phyloP scores from a whole-genome alignment of 2,113 vertebrate genomes.

The Ceyx melanurus region DNA sequence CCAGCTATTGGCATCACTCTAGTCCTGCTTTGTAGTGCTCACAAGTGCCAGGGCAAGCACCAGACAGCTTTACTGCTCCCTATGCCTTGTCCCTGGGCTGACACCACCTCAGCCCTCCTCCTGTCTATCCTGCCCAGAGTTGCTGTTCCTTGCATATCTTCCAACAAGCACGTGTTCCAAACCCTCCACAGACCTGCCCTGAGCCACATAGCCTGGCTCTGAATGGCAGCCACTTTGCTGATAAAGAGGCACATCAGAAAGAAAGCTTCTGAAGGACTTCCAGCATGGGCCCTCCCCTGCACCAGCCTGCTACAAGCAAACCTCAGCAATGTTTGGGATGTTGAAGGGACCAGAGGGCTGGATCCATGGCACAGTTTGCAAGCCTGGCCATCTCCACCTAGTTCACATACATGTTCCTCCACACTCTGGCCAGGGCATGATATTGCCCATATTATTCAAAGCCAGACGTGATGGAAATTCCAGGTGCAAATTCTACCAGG shows the following conservation, averaged over 20 bases:
- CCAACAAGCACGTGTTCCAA: background rate
- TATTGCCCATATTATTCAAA: background rate
- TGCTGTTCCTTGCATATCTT: background rate
- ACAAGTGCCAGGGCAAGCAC: background rate
- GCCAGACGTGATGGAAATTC: background rate
- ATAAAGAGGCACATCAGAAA: background rate
- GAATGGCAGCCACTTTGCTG: background rate
- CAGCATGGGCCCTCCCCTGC: background rate
- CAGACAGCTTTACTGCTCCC: background rate
- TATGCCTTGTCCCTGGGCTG: background rate
- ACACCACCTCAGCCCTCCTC: background rate
- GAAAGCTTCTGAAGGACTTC: background rate
- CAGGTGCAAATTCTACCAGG: background rate
- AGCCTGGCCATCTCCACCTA: background rate
- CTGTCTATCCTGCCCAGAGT: background rate
- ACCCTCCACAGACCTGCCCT: background rate
- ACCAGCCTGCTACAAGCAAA: background rate
- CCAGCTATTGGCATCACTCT: background rate
- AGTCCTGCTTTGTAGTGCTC: background rate
- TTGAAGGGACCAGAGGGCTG: background rate
- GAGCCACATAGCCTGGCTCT: too few relatives aligned
- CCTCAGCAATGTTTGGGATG: background rate
- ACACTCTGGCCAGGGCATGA: accelerated
- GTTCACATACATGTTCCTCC: accelerated
- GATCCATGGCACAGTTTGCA: background rate